A percentile compares a stretch with the other conserved stretches of the same genome.
Evolutionary conservation across 2,113 vertebrate species (phyloP).

Genomic region (Ameiurus melas): DNA sequence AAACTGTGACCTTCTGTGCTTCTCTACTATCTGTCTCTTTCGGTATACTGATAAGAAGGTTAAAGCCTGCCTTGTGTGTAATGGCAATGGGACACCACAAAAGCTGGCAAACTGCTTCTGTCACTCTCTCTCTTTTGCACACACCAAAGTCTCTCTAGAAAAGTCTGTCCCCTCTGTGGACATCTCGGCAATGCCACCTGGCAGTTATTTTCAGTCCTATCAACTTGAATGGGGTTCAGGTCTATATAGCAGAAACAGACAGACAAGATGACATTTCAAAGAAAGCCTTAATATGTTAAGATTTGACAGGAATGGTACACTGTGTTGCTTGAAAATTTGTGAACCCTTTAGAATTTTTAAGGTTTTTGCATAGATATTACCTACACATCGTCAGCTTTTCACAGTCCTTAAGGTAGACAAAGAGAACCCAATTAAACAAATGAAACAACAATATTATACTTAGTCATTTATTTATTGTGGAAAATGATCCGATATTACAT

Average conservation of each 20-base stretch:
- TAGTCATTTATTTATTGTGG: too few species aligned
- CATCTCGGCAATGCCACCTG: neutral
- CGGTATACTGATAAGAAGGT: conserved; percentile 21
- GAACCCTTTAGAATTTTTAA: too few species aligned
- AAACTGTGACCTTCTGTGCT: neutral
- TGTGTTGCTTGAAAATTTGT: too few species aligned
- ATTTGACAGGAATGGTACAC: neutral
- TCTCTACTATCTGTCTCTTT: neutral
- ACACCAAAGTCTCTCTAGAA: neutral
- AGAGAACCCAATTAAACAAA: too few species aligned
- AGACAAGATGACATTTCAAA: neutral
- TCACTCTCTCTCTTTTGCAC: neutral
- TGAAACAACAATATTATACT: too few species aligned
- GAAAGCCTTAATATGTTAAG: neutral
- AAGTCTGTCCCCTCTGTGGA: neutral
- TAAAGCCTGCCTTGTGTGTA: conserved; percentile 5
- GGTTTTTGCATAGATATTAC: too few species aligned
- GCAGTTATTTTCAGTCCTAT: conserved; percentile 3
- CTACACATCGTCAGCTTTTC: too few species aligned
- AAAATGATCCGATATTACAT: too few species aligned
- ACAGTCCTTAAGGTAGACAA: too few species aligned
- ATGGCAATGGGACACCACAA: neutral
- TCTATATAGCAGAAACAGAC: neutral
- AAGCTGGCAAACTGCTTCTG: conserved; percentile 19
- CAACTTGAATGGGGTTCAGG: neutral